Evolutionary conservation across 2,113 vertebrate species (phyloP), one percentile per base, ranked within the genome.

Genomic region (Sterna hirundo): DNA sequence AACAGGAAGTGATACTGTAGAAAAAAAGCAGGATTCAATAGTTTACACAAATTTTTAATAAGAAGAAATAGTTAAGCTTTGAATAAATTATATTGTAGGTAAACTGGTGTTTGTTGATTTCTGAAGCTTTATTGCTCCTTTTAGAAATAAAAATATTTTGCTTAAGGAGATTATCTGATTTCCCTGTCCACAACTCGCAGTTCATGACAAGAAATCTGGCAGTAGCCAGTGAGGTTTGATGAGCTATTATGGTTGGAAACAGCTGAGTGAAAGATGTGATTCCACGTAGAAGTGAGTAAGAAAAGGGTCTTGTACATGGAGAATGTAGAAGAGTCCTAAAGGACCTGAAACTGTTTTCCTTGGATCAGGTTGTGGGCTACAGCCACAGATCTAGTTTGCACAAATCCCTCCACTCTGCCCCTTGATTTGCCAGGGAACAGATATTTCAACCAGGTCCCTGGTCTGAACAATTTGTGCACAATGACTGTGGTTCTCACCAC

Each of bases 401-500:
- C 6, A 60, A 34, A 58, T 36, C 19, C 11, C 10, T 69, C 15
- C 6, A 34, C 15, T 64, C 20, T 52, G 13, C 2, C 61, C 9
- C 12, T 42, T 42, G 38, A 19, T 42, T 64, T 30, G 17, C 2
- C 2, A 44, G 11, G 55, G 10, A 54, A 65, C 0, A 69, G 12
- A 21, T 64, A 40, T 36, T 80, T 57, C 68, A 68, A 36, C 2
- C 9, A 34, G 4, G 7, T 54, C 19, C 4, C 25, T 51, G 13
- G 30, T 49, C 8, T 25, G 44, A 93, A 30, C 3, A 27, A n/a
- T 36, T 40, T 49, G 19, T 54, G 10, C 15, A 20, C 1, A 4
- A 62, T 6, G 16, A 20, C 16, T 64, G 16, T 42, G 3, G 8
- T 71, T 58, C 11, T 87, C 58, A 42, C 40, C 14, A 13, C 2